A percentile compares a stretch with the other conserved stretches of the same genome.
phyloP scores from a whole-genome alignment of 2,888 invertebrate genomes.

The Coelopa pilipes region DNA sequence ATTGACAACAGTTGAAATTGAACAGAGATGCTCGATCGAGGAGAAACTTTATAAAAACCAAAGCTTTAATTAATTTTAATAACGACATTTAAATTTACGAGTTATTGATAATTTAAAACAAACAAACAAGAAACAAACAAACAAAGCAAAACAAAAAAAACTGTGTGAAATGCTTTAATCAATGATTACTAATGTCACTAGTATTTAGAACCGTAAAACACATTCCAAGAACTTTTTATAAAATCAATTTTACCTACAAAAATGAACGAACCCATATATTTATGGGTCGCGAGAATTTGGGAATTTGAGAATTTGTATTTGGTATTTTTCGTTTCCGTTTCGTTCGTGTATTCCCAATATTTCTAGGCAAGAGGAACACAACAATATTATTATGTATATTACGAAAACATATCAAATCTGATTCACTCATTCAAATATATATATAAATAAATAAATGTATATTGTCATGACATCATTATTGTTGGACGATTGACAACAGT shows the following conservation, averaged over 20 bases:
- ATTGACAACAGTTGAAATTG: too few species aligned
- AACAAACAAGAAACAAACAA: too few species aligned
- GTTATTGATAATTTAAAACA: conserved; percentile 2
- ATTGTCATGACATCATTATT: too few species aligned
- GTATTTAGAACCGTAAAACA: too few species aligned
- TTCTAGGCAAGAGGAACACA: not conserved
- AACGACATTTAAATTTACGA: conserved; percentile 8
- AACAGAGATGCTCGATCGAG: conserved; percentile 28
- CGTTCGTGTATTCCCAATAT: not conserved
- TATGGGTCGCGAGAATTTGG: not conserved
- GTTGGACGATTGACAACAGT: not conserved
- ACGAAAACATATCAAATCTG: not conserved
- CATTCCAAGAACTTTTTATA: not conserved
- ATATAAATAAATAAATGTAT: too few species aligned
- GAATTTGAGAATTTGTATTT: too few species aligned
- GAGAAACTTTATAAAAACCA: conserved; percentile 39
- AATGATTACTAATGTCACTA: not conserved
- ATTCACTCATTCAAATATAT: not conserved
- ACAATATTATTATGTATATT: not conserved
- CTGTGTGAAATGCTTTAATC: not conserved
- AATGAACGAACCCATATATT: not conserved
- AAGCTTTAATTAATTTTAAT: conserved; percentile 49
- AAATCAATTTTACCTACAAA: conserved; percentile 3
- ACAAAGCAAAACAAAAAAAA: too few species aligned
- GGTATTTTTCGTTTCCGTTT: too few species aligned